A percentile compares a stretch with the other conserved stretches of the same genome.
Conservation (phyloP, 2,888 invertebrate species). For the Sicus ferrugineus region DNA sequence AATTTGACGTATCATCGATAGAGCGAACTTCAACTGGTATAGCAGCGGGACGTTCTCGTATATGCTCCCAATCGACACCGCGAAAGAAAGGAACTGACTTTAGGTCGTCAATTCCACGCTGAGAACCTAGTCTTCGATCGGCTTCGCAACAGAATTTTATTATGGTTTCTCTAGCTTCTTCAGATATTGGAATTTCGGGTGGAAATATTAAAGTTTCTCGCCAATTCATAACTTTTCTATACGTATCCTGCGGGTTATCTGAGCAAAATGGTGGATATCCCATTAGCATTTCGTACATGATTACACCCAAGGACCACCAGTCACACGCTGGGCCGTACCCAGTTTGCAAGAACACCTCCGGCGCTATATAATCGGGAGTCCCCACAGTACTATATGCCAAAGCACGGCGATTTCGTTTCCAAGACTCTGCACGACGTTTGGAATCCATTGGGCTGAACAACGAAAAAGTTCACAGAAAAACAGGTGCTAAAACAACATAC, state of each 20-base stretch:
- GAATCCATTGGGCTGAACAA: constrained; percentile 86
- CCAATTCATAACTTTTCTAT: constrained; percentile 98
- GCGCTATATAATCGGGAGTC: constrained; percentile 99
- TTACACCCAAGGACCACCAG: constrained; percentile 99
- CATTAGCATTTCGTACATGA: constrained; percentile 99
- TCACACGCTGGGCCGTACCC: constrained; percentile 98
- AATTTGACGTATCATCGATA: constrained; percentile 99
- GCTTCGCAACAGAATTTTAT: constrained; percentile 96
- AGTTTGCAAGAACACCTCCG: constrained; percentile 97
- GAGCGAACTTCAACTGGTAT: constrained; percentile 97
- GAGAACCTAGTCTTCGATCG: constrained; percentile 89
- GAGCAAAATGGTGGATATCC: constrained; percentile 99
- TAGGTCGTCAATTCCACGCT: constrained; percentile 92
- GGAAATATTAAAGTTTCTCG: constrained; percentile 97
- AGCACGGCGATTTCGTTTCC: constrained; percentile 97
- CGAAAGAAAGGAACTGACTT: constrained; percentile 93
- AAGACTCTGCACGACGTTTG: constrained; percentile 96
- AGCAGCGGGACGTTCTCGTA: constrained; percentile 96
- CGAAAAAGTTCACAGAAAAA: not conserved
- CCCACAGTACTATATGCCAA: constrained; percentile 94
- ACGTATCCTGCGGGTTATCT: constrained; percentile 73
- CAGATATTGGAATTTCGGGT: constrained; percentile 98
- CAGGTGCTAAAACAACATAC: constrained; percentile 19
- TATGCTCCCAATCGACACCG: constrained; percentile 99
- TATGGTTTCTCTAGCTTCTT: constrained; percentile 95